Conservation (phyloP, 2,888 invertebrate species). For the Brachyptera putata region DNA sequence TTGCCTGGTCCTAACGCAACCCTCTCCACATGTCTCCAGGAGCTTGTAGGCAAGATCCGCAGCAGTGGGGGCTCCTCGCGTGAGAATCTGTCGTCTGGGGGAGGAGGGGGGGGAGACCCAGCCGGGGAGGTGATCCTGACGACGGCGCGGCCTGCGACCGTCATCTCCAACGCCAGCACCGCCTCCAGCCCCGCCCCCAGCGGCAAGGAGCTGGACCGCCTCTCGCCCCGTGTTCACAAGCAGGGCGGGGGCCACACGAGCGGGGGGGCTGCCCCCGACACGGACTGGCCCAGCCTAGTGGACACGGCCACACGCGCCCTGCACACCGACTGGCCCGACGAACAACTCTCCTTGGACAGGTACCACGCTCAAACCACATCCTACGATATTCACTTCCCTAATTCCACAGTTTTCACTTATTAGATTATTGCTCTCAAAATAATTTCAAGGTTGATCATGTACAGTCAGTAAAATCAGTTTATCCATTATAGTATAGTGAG, state of each 20-base stretch:
- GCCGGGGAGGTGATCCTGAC: constrained; percentile 56
- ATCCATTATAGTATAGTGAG: too few relatives aligned
- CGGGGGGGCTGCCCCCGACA: constrained; percentile 63
- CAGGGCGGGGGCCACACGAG: too few relatives aligned
- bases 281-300: constrained; percentile 77
- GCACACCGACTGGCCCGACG: constrained; percentile 45
- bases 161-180: constrained; percentile 60
- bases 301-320: constrained; percentile 74
- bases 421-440: too few relatives aligned
- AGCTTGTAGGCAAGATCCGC: constrained; percentile 25
- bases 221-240: constrained; percentile 43
- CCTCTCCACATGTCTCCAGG: too few relatives aligned
- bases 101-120: too few relatives aligned
- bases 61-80: constrained; percentile 40
- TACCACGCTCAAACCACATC: constrained; percentile 15
- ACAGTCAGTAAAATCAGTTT: too few relatives aligned
- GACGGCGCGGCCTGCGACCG: constrained; percentile 62
- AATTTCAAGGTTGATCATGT: too few relatives aligned
- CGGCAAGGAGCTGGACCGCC: constrained; percentile 50
- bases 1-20: too few relatives aligned
- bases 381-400: too few relatives aligned
- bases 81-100: constrained; percentile 43
- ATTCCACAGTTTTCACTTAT: too few relatives aligned
- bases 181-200: constrained; percentile 52
- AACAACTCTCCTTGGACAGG: constrained; percentile 40